A percentile compares a stretch with the other conserved stretches of the same genome.
phyloP scores from a whole-genome alignment of 2,797 vertebrate species.

The Sebastes hopkinsi region DNA sequence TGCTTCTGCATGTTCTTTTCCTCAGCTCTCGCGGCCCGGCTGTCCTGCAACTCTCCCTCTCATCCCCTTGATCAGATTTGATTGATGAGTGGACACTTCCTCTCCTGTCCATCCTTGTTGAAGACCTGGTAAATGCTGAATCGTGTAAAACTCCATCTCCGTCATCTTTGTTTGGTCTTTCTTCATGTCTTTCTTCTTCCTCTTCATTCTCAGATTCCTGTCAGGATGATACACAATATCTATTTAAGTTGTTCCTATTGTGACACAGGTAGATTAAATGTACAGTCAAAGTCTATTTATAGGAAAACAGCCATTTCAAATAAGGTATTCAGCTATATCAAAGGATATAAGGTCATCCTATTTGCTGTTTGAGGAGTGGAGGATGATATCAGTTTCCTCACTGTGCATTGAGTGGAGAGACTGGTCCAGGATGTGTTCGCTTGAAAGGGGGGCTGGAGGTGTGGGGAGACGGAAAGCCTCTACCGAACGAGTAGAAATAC shows the following conservation, averaged over 20 bases:
- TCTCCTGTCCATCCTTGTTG: constrained; percentile 60
- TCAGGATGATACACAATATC: constrained; percentile 24
- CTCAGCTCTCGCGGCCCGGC: constrained; percentile 37
- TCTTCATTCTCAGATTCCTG: constrained; percentile 39
- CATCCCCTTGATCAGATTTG: constrained; percentile 56
- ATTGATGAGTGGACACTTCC: constrained; percentile 81
- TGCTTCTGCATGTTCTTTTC: constrained; percentile 52
- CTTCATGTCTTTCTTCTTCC: constrained; percentile 36
- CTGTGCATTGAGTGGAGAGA: not conserved
- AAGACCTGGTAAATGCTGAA: constrained; percentile 65
- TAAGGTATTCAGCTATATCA: not conserved
- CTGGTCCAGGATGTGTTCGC: not conserved
- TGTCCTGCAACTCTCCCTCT: constrained; percentile 45
- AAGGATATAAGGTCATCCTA: not conserved
- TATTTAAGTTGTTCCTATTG: constrained; percentile 21
- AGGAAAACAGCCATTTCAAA: not conserved
- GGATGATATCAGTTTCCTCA: not conserved
- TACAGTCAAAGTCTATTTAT: not conserved
- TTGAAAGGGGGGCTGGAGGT: not conserved
- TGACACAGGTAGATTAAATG: constrained; percentile 15
- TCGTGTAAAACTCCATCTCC: constrained; percentile 60
- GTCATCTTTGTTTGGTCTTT: constrained; percentile 36
- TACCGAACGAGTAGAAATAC: not conserved
- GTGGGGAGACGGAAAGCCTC: not conserved
- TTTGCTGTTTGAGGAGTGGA: not conserved